Conservation (phyloP, 2,888 invertebrate genomes). For the Aleiodes alternator region DNA sequence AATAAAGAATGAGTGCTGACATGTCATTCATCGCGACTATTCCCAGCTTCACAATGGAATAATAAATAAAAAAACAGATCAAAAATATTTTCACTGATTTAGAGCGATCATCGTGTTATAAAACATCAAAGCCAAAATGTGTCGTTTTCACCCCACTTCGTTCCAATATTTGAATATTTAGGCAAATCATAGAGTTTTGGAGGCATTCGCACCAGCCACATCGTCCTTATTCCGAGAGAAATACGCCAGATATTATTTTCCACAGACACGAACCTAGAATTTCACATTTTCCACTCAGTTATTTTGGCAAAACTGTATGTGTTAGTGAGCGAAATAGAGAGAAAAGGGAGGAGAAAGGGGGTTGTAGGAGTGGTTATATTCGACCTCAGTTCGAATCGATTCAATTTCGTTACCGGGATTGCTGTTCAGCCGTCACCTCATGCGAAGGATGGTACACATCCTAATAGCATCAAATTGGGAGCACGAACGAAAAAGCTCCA, state of each 20-base stretch:
- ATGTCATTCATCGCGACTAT: too few species aligned
- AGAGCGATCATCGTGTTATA: too few species aligned
- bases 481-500: neutral
- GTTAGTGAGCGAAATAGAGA: neutral
- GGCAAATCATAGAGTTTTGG: constrained; percentile 12
- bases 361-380: neutral
- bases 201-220: constrained; percentile 29
- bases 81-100: too few species aligned
- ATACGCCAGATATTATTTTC: constrained; percentile 33
- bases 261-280: constrained; percentile 15
- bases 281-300: constrained; percentile 21
- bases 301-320: neutral
- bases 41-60: too few species aligned
- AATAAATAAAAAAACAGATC: too few species aligned
- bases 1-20: too few species aligned
- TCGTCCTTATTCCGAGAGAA: constrained; percentile 21
- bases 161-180: constrained; percentile 3
- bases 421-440: constrained; percentile 16
- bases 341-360: neutral
- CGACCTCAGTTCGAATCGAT: constrained; percentile 34
- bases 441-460: neutral
- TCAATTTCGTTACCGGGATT: constrained; percentile 29
- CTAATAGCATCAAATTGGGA: constrained; percentile 23
- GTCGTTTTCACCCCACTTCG: too few species aligned
- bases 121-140: too few species aligned